Evolutionary conservation across 1,140 invertebrate genomes (phyloP), one percentile per base, ranked within the genome.

Genomic region (Drosophila lowei): DNA sequence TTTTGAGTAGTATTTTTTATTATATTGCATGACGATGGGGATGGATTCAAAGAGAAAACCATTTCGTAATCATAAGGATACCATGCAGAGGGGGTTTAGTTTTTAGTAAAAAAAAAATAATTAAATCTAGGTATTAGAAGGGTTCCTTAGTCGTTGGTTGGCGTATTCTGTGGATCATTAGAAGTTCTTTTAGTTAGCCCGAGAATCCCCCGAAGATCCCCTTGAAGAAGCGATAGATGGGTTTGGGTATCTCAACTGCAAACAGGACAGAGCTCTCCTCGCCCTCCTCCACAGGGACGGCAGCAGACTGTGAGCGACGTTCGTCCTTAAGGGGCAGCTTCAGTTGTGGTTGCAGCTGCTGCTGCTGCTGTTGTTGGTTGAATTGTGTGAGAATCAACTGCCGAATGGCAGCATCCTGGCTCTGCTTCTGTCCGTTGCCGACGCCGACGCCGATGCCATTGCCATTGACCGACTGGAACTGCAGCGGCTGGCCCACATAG

Each of bases 141-240:
- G 25, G 4, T 63, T 18, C 15, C 23, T 21, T 28, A 15, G 59
- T 63, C 49, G 15, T 13, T 52, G 11, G 0, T 64, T 47, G 30
- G 2, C 23, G n/a, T 42, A 41, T 67, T n/a, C 16, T 11, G n/a
- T 15, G n/a, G 23, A n/a, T 54, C 2, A 1, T 1, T 57, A 2
- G 1, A 41, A 41, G 21, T 2, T 13, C 4, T 18, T 9, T 2
- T 4, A 7, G 6, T 66, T 23, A 85, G 16, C 81, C 54, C 3
- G 81, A 67, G 59, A 86, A 86, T 15, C 76, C 81, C 0, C 83
- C 77, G 25, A 86, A 71, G 49, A 85, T 64, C 3, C 73, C 76
- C 23, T 81, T 85, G 34, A 85, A 85, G 59, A 85, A 85, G 23
- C 81, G 81, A 46, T 86, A 85, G 30, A 86, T 85, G 41, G 81